Conservation (phyloP, 2,888 invertebrate species). For the Branchellion lobata region DNA sequence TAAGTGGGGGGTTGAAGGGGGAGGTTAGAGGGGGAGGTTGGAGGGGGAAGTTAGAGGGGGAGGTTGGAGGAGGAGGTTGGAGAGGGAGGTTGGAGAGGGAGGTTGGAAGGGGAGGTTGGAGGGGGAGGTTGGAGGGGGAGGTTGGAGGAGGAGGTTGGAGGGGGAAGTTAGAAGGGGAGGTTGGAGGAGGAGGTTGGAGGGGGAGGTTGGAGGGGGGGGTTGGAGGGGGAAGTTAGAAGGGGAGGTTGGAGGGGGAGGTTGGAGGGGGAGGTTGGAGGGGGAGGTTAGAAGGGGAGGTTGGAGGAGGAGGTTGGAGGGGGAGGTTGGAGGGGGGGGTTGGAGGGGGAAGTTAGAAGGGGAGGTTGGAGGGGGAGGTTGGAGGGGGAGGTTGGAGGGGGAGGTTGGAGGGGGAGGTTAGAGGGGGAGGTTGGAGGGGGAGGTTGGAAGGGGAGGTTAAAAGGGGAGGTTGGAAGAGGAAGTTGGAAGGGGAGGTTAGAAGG, state of each 20-base stretch:
- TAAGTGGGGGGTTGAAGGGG: neutral
- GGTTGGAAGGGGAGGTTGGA: too few species aligned
- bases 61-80: conserved; percentile 48
- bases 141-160: neutral
- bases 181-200: neutral
- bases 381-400: neutral
- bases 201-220: neutral
- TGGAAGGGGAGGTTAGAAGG: too few species aligned
- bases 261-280: neutral
- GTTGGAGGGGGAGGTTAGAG: neutral
- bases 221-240: neutral
- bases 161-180: neutral
- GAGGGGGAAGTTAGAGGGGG: neutral
- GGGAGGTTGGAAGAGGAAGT: neutral
- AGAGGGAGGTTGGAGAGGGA: too few species aligned
- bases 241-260: neutral
- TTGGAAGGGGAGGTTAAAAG: neutral
- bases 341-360: neutral
- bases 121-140: neutral
- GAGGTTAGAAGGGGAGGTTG: neutral
- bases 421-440: neutral
- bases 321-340: neutral
- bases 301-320: neutral
- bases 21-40: neutral
- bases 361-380: neutral